Evolutionary conservation across 35 echinoderm and acorn worm species (phyloP), one percentile per base, ranked within the genome.

Genomic region (Holothuria glaberrima): DNA sequence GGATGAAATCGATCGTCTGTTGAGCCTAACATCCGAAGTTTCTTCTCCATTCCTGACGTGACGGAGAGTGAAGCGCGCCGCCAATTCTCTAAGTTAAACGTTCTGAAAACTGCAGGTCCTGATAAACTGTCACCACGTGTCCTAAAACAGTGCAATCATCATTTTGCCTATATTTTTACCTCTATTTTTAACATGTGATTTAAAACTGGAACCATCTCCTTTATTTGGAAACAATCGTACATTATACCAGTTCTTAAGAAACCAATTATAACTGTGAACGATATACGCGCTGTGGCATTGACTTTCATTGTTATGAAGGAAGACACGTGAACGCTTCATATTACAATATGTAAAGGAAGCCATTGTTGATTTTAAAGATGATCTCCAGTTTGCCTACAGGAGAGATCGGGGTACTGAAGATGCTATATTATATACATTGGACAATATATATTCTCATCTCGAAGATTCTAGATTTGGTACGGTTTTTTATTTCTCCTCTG

Each of bases 131-230:
- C 54, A 10, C 28, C 86, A 44, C 1, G 68, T 50, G n/a, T 89
- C 16, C 46, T 75, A 13, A 89, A 34, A 58, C 2, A 13, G 1
- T 89, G 86, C 19, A 20, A 66, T 28, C 12, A 52, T 35, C 67
- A 89, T 25, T 75, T 89, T 29, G 66, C 86, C 5, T 13, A 0
- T 73, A 88, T 88, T 72, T 74, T 50, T 24, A 68, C 46, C 12
- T 57, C 12, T 17, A 89, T 89, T 48, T 74, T 89, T 54, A 89
- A 89, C 58, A 4, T 89, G 33, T 89, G 86, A 54, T 89, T 89
- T 32, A 82, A 9, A 9, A 89, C 12, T 12, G 25, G 74, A 45
- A 41, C 30, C 7, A 0, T 48, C 7, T 24, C 86, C 5, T 67
- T 30, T 31, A 65, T 86, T 22, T 63, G 60, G 82, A 65, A 61